Evolutionary conservation across 2,888 invertebrate genomes (phyloP), one percentile per base, ranked within the genome.

Genomic region (Quadroppia sp.): DNA sequence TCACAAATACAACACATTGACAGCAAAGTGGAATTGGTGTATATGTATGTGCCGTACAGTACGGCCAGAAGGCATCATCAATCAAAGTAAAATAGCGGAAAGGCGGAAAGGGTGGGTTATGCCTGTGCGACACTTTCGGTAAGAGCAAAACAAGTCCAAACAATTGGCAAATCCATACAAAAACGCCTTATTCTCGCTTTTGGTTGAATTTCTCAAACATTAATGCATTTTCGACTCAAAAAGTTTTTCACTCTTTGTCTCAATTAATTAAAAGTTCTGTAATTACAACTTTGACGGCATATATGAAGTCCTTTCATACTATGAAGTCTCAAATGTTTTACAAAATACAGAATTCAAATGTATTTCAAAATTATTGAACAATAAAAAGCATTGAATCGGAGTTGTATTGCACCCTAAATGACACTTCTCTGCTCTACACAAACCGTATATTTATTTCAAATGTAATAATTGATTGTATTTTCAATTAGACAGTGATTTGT

Each of bases 51-150:
- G 30, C 17, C 30, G 30, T 20, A 64, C 20, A 40, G 32, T 40
- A 64, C 36, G 64, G 64, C 64, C 64, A 9, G 64, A 30, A 64
- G 64, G 64, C 64, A 64, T 64, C 64, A 64, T 64, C 64, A 64
- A 64, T 64, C 64, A 64, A 64, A 64, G 64, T 64, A 64, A 64
- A 64, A 64, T 64, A 64, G 64, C 64, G 64, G 64, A 64, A 64
- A 64, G 64, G 64, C 64, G 64, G 64, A 64, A 64, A 64, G 64
- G 64, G 64, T 64, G 64, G 36, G 64, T 64, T 9, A 64, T 17
- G n/a, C 36, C 36, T 11, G 36, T 64, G 36, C 40, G 36, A 64
- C 36, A 64, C 64, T 64, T 64, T 64, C 4, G 36, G 20, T 2
- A 64, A 64, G 36, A 36, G 64, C 36, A 36, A 64, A 64, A 64